Percentiles rank a stretch among this genome's conserved stretches.
phyloP scores from a whole-genome alignment of 2,113 vertebrate species.

The Hemibagrus wyckioides region DNA sequence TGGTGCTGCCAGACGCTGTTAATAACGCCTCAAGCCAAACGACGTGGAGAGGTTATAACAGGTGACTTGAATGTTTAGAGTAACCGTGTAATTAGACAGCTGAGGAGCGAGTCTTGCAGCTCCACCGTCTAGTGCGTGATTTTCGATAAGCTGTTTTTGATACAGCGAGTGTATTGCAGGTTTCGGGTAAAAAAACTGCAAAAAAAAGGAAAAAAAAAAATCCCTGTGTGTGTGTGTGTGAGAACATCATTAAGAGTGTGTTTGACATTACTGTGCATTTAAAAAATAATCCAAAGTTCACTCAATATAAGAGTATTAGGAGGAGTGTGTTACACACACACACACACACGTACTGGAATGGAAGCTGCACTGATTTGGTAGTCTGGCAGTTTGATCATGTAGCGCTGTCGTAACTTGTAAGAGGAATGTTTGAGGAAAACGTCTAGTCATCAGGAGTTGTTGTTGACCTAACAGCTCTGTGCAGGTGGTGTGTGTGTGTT shows the following conservation, averaged over 20 bases:
- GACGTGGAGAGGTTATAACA: too few species aligned
- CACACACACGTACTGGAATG: neutral
- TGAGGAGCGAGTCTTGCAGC: too few species aligned
- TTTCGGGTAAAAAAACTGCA: too few species aligned
- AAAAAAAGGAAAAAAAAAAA: too few species aligned
- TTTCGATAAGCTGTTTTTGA: neutral
- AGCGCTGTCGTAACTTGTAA: conserved; percentile 9
- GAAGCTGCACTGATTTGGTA: neutral
- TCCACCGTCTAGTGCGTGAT: neutral
- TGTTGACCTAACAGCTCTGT: neutral
- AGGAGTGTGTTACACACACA: too few species aligned
- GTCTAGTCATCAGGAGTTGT: neutral
- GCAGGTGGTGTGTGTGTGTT: neutral
- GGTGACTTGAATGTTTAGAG: too few species aligned
- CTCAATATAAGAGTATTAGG: neutral
- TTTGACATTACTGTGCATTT: neutral
- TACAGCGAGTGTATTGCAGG: too few species aligned
- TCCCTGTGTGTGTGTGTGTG: too few species aligned
- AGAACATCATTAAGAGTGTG: too few species aligned
- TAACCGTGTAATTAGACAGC: too few species aligned
- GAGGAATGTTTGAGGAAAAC: neutral
- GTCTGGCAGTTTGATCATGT: neutral
- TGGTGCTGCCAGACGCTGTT: too few species aligned
- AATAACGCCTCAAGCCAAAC: too few species aligned
- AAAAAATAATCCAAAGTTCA: neutral